Base-by-base conservation (phyloP, 1,140 invertebrate species). In the Battus philenor region DNA sequence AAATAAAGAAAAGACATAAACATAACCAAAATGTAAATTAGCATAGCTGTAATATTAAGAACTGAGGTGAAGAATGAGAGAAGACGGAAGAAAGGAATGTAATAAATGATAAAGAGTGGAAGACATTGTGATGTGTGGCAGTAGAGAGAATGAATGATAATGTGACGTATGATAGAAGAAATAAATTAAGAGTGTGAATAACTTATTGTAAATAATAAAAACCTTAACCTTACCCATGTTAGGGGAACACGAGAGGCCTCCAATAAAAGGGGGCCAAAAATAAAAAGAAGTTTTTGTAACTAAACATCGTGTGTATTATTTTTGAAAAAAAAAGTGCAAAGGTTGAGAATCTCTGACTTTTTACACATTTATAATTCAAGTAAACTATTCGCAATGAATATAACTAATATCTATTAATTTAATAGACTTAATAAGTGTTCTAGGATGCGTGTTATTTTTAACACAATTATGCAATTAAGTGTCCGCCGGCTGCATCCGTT, bases 391-490 rank as follows among this genome's bases (percentile, higher is more conserved):
- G 20, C 24, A 7, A 26, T 26, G 10, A 26, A 26, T 26, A 9
- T 26, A 26, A 26, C 24, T 26, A 26, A n/a, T n/a, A n/a, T n/a
- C n/a, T n/a, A n/a, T 26, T 26, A 26, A 26, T 9, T 26, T 26
- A n/a, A 26, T 9, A 26, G 7, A 26, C 7, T 9, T 9, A n/a
- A 26, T 26, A 26, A 26, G 24, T 26, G 24, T 26, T n/a, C 7
- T n/a, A 26, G 24, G 24, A 26, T 26, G 24, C 10, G 24, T 2
- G 10, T n/a, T 26, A 26, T 26, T 26, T 26, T 26, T 26, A n/a
- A 26, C 10, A 9, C 24, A 26, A 7, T 26, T 7, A 26, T n/a
- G 24, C 6, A 26, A 26, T 7, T 26, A 26, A 26, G 24, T 26
- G 7, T 9, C 7, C 10, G 24, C 10, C 24, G 10, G 2, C 24